These are phyloP conservation scores for Hyaena hyaena DNA, from an alignment of 2,113 vertebrate species.

Conservation along the genomic window DNA sequence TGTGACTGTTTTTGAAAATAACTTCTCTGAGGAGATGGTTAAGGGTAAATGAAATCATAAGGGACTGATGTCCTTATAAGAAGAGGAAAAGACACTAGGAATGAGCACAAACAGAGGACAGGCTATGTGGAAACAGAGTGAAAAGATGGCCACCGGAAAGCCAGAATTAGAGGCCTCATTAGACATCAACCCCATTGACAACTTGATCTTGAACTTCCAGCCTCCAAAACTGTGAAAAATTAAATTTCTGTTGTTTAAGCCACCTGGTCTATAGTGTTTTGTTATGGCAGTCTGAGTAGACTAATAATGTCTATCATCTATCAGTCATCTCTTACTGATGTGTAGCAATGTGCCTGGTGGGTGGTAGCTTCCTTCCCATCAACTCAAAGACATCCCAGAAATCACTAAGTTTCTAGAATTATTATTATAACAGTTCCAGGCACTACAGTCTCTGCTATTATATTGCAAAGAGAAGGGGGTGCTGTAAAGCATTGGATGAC, in stretches of 20 bases:
- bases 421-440: background rate
- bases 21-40: background rate
- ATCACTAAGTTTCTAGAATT: background rate
- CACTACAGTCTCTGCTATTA: constrained; percentile 5
- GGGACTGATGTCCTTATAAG: background rate
- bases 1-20: background rate
- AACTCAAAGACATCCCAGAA: background rate
- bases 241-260: background rate
- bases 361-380: background rate
- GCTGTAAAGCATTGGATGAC: background rate
- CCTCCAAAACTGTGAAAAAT: background rate
- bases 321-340: background rate
- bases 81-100: background rate
- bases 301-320: no score
- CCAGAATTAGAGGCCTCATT: background rate
- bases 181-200: background rate
- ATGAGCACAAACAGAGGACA: background rate
- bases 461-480: background rate
- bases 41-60: background rate
- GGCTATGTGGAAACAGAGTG: background rate
- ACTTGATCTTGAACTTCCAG: background rate
- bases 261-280: background rate
- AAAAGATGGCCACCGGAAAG: background rate
- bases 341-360: background rate
- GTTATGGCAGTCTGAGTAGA: background rate